Conservation (phyloP, 2,113 vertebrate genomes). For the Turnix velox region DNA sequence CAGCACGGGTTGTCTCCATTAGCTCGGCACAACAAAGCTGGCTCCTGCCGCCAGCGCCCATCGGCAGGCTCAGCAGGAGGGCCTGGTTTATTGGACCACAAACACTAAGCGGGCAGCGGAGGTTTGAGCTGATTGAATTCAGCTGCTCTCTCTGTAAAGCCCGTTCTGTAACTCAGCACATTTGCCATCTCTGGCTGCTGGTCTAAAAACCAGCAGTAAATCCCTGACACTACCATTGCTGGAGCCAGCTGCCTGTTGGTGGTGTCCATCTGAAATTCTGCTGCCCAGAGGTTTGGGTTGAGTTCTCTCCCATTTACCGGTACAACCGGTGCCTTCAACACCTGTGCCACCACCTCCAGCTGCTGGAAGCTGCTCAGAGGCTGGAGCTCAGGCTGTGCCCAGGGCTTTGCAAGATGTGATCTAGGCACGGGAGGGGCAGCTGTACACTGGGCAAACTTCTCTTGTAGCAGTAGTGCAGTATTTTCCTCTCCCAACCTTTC, state of each 20-base stretch:
- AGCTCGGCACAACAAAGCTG: neutral
- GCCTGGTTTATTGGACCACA: neutral
- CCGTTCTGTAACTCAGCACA: neutral
- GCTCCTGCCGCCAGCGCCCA: neutral
- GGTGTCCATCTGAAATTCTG: neutral
- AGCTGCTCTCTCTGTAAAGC: neutral
- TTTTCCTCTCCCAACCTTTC: rapidly evolving
- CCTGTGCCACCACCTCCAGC: neutral
- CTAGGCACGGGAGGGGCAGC: neutral
- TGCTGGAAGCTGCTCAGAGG: neutral
- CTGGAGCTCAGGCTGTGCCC: neutral
- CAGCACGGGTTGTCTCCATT: neutral
- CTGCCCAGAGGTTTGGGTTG: neutral
- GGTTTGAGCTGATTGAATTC: neutral
- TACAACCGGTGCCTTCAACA: neutral
- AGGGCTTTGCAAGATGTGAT: neutral
- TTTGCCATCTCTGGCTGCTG: neutral
- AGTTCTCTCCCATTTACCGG: neutral
- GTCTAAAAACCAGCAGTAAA: neutral
- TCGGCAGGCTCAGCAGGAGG: neutral
- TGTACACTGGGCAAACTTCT: neutral
- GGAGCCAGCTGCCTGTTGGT: neutral
- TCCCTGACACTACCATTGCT: neutral
- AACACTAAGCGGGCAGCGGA: neutral
- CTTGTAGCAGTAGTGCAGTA: neutral